Evolutionary conservation across 2,797 vertebrate species (phyloP).

Genomic region (Brachyrhaphis roseni): DNA sequence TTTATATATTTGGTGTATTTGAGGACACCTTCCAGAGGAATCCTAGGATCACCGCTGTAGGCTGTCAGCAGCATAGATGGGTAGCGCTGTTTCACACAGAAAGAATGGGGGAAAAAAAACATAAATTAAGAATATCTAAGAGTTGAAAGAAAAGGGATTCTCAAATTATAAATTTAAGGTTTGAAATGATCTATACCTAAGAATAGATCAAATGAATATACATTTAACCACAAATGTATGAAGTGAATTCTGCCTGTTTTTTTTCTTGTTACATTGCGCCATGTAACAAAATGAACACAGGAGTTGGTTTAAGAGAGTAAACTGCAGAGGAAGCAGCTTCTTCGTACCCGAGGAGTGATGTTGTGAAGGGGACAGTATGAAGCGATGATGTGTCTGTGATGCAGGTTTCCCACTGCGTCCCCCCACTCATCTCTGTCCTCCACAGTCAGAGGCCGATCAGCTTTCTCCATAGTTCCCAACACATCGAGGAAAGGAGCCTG

Average conservation of each 20-base stretch:
- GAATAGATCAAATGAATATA: background rate
- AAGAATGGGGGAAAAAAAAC: background rate
- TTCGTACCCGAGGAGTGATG: conserved; percentile 90
- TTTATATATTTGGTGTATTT: conserved; percentile 84
- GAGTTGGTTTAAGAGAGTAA: background rate
- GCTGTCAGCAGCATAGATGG: conserved; percentile 93
- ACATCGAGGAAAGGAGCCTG: conserved; percentile 96
- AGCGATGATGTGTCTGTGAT: conserved; percentile 83
- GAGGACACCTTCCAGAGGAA: conserved; percentile 85
- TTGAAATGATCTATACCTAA: background rate
- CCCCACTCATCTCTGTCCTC: conserved; percentile 98
- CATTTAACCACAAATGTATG: background rate
- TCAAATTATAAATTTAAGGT: background rate
- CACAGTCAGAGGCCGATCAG: conserved; percentile 86
- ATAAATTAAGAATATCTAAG: background rate
- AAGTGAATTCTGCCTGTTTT: background rate
- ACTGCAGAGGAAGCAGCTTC: background rate
- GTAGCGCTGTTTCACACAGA: conserved; percentile 79
- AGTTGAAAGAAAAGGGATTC: background rate
- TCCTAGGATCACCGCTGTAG: conserved; percentile 85
- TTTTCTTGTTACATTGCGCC: background rate
- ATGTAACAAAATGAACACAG: background rate
- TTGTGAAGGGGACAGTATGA: conserved; percentile 94
- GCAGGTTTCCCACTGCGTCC: conserved; percentile 83
- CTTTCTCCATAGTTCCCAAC: conserved; percentile 89